These are phyloP conservation scores for Palythoa caribaeorum DNA, from an alignment of 92 coral and sea anemone species.

Conservation along the genomic window DNA sequence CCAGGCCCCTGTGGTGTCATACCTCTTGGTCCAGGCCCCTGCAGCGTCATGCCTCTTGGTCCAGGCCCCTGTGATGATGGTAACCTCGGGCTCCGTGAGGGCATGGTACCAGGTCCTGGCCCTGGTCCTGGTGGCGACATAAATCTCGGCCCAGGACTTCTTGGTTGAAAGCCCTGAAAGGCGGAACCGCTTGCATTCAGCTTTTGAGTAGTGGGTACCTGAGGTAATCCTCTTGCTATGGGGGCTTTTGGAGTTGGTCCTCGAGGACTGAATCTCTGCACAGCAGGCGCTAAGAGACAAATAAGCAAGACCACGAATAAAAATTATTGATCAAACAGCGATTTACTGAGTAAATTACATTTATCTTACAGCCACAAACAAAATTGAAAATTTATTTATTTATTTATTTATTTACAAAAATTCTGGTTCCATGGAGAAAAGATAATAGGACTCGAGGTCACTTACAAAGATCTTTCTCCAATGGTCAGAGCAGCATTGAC, in stretches of 20 bases:
- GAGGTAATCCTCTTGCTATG: not conserved
- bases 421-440: no score
- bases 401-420: no score
- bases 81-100: not conserved
- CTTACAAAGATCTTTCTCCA: no score
- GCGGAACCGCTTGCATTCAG: not conserved
- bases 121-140: not conserved
- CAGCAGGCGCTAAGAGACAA: not conserved
- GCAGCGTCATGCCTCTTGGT: not conserved
- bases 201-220: not conserved
- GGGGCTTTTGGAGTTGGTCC: not conserved
- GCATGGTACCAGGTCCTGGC: not conserved
- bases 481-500: no score
- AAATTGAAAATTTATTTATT: no score
- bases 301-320: not conserved
- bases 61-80: not conserved
- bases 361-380: no score
- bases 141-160: not conserved
- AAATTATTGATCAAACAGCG: not conserved
- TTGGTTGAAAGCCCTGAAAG: conserved; percentile 8
- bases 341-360: no score
- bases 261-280: not conserved
- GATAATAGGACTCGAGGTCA: no score
- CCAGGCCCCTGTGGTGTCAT: not conserved
- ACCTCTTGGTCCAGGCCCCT: not conserved